A percentile compares a stretch with the other conserved stretches of the same genome.
These are phyloP conservation scores for Chlorops oryzae DNA, from an alignment of 1,140 invertebrate genomes.

Conservation along the genomic window DNA sequence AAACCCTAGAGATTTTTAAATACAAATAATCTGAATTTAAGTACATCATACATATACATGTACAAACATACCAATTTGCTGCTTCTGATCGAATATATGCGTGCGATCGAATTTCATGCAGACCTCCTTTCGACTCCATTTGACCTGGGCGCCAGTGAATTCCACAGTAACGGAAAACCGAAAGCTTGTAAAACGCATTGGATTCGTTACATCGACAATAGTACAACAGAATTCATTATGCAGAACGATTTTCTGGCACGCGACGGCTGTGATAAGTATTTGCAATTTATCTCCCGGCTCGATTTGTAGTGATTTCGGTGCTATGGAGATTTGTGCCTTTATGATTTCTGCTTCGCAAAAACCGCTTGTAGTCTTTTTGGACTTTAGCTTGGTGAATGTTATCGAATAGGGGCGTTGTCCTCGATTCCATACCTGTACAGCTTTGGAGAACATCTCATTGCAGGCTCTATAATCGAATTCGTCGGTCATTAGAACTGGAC, in stretches of 20 bases:
- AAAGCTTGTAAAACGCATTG: conserved; percentile 20
- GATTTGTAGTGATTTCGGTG: conserved; percentile 25
- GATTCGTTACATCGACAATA: conserved; percentile 25
- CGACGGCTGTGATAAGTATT: conserved; percentile 23
- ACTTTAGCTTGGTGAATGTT: conserved; percentile 12
- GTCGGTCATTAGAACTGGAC: conserved; percentile 26
- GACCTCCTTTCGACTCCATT: conserved; percentile 24
- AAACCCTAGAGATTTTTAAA: too few species aligned
- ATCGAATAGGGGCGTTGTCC: conserved; percentile 28
- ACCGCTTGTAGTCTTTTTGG: not conserved
- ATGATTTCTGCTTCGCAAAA: conserved; percentile 18
- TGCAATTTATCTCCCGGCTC: conserved; percentile 1
- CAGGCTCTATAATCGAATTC: conserved; percentile 20
- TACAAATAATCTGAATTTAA: not conserved
- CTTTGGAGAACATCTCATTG: conserved; percentile 14
- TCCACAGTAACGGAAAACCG: conserved; percentile 18
- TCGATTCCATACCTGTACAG: conserved; percentile 22
- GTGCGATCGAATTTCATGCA: conserved; percentile 25
- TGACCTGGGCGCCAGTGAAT: conserved; percentile 23
- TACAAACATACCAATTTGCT: conserved; percentile 13
- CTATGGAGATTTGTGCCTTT: conserved; percentile 26
- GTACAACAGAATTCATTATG: conserved; percentile 28
- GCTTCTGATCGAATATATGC: conserved; percentile 21
- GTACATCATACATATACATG: not conserved
- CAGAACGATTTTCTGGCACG: conserved; percentile 19